Base-by-base conservation (phyloP, 2,113 vertebrate genomes). In the Mobula hypostoma region DNA sequence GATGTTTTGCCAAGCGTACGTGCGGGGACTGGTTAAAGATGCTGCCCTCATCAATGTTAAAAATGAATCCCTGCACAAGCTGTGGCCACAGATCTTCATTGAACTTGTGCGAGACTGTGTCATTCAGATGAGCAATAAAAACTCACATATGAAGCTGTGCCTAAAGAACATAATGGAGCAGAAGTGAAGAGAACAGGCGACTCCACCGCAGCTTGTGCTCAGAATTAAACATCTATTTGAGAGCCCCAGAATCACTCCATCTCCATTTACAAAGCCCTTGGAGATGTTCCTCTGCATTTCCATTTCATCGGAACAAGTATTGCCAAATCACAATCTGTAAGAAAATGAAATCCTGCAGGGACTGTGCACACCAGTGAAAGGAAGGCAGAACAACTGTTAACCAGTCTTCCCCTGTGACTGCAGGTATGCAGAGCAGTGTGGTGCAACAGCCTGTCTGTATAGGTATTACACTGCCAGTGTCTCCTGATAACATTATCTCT, bases 21-120 rank as follows among this genome's bases (percentile, higher is more conserved):
- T 99, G 21, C 97, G 97, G 94, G 97, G 96, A 95, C 96, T 99
- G 85, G 96, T 98, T 95, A 97, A 97, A 95, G 96, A 97, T 95
- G 98, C 98, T 1, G 96, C 98, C 48, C 97, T 97, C 95, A 98
- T 98, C 96, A 98, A 98, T 91, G 95, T 97, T 95, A 99, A 99
- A 95, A 98, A 97, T 0, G 98, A 99, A 88, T 97, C 96, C 0
- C 95, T 99, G 94, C 98, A 99, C 96, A 98, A 98, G 95, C 97
- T 99, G n/a, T 99, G 99, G 99, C 98, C 99, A 24, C 97, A 98
- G 87, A 96, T 99, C 97, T 99, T 99, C 96, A 97, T 98, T 27
- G 98, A 99, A 95, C 98, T 99, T 94, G 98, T 99, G 94, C 96
- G 98, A 95, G 99, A 99, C 76, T 98, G 98, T 0, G 98, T 99